phyloP scores from a whole-genome alignment of 2,113 vertebrate genomes.

The Rafetus swinhoei region DNA sequence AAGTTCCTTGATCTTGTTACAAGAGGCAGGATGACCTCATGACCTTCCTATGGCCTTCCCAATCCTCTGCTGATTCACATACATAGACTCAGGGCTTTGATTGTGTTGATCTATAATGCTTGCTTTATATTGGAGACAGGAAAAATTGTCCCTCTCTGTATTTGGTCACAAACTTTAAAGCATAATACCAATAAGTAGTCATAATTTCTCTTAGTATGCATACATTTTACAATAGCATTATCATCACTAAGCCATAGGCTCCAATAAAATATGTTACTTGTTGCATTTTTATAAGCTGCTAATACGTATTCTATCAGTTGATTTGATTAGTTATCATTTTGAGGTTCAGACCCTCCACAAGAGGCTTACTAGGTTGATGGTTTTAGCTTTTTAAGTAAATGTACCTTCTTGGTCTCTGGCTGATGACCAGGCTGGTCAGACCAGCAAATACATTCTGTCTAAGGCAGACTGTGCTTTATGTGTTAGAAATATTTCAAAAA shows the following conservation, averaged over 20 bases:
- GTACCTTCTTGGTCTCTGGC: not conserved
- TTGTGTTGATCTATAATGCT: not conserved
- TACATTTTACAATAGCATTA: not conserved
- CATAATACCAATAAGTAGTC: not conserved
- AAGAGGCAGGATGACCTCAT: not conserved
- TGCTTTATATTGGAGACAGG: not conserved
- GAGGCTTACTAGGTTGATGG: not conserved
- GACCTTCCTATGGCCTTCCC: not conserved
- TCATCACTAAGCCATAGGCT: not conserved
- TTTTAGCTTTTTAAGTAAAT: not conserved
- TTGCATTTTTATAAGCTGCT: not conserved
- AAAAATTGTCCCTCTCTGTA: not conserved
- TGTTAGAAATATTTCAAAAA: no score
- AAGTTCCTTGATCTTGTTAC: not conserved
- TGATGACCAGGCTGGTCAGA: not conserved
- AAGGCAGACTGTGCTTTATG: no score
- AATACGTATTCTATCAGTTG: not conserved
- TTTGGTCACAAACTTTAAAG: not conserved
- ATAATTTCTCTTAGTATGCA: not conserved
- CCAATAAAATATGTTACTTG: not conserved
- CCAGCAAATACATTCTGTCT: no score
- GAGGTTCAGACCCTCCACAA: not conserved
- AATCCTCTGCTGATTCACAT: not conserved
- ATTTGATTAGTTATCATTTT: not conserved
- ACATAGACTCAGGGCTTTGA: not conserved